A percentile compares a stretch with the other conserved stretches of the same genome.
phyloP scores from a whole-genome alignment of 2,797 vertebrate genomes.

The Xiphophorus birchmanni region DNA sequence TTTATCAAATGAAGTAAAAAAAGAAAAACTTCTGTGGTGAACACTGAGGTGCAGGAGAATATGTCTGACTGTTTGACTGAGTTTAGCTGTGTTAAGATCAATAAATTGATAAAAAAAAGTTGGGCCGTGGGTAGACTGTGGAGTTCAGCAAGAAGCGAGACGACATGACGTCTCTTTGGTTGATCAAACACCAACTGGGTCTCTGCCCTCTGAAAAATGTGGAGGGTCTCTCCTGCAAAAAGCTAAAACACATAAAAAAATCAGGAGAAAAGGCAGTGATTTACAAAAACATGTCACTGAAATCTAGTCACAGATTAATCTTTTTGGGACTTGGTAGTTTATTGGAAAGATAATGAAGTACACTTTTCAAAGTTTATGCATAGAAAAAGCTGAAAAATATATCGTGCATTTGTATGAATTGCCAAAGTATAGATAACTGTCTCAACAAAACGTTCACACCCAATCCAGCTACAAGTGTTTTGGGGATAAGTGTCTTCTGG shows the following conservation, averaged over 20 bases:
- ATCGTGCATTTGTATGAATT: too few species aligned
- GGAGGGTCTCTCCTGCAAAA: background rate
- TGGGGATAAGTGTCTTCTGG: too few species aligned
- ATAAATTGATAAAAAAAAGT: background rate
- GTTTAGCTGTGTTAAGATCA: background rate
- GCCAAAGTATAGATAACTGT: too few species aligned
- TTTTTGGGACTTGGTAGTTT: too few species aligned
- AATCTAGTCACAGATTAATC: background rate
- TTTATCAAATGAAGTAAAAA: background rate
- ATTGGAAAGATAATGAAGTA: too few species aligned
- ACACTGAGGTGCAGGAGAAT: background rate
- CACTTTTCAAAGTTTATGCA: too few species aligned
- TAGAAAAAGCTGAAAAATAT: too few species aligned
- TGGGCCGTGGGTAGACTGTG: background rate
- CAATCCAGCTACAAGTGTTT: too few species aligned
- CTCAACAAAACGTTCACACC: too few species aligned
- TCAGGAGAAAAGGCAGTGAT: background rate
- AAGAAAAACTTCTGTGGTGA: background rate
- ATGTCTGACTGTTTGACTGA: background rate
- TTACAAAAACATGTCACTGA: background rate
- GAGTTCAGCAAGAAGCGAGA: background rate
- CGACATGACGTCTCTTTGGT: background rate
- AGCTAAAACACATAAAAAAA: background rate
- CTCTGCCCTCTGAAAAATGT: background rate
- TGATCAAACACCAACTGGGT: conserved; percentile 5